Evolutionary conservation across 1,140 invertebrate species (phyloP), one percentile per base, ranked within the genome.

Genomic region (Panulirus ornatus): DNA sequence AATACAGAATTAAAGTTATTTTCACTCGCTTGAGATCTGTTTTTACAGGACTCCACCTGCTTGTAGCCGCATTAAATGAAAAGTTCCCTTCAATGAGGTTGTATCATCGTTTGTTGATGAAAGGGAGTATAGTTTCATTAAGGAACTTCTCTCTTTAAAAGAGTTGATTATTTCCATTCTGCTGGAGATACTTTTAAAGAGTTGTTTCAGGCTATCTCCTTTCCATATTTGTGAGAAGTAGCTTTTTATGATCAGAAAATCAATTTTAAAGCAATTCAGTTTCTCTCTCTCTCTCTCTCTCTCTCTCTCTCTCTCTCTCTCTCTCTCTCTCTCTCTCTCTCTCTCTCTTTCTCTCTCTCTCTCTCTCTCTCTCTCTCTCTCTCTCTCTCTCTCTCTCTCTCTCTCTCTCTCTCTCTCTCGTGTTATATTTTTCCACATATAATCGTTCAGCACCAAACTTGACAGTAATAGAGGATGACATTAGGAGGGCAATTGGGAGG

Each of bases 201-300:
- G 54, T n/a, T 58, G 14, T 58, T 58, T 58, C 54, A 1, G 1
- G 16, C 54, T 58, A 16, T n/a, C 3, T n/a, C 54, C 27, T 3
- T n/a, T n/a, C n/a, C n/a, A n/a, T n/a, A n/a, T n/a, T n/a, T n/a
- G n/a, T n/a, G n/a, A n/a, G n/a, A n/a, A n/a, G n/a, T 3, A 22
- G 8, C 27, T 75, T 22, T 14, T 73, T 5, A 2, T 8, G 1
- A 14, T 73, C 34, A 1, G 2, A 1, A 1, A 2, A 14, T 73
- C n/a, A 2, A 14, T 73, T 8, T 8, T 8, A 14, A 27, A 30
- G 22, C 14, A 19, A 30, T 34, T 34, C 27, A 5, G n/a, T 75
- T 34, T 34, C 27, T 34, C 71, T 75, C 71, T 34, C 71, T 34
- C 71, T 75, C 71, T 34, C 27, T 38, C 71, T 75, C 71, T 34